Conservation (phyloP, 2,888 invertebrate genomes). For the Stratiomys singularior region DNA sequence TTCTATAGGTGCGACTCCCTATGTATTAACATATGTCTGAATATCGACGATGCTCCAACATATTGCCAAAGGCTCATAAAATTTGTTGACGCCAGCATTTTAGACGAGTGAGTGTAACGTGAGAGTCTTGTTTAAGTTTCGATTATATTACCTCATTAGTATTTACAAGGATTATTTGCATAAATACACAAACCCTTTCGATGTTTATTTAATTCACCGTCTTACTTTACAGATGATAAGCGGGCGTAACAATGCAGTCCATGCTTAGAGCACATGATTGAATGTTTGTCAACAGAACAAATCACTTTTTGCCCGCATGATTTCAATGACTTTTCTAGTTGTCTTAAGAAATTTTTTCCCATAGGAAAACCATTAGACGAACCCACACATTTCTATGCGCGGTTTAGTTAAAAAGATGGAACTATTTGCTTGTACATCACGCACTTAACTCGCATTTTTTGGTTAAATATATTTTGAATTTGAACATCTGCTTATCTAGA, state of each 20-base stretch:
- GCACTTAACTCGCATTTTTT: background rate
- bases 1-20: too few species aligned
- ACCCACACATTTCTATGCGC: too few species aligned
- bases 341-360: conserved; percentile 9
- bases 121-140: background rate
- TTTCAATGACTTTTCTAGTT: background rate
- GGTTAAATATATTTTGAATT: background rate
- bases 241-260: conserved; percentile 14
- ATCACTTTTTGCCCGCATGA: conserved; percentile 28
- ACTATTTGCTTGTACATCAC: background rate
- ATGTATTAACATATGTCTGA: too few species aligned
- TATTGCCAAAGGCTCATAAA: too few species aligned
- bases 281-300: conserved; percentile 23
- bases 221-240: background rate
- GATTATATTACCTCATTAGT: background rate
- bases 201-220: background rate
- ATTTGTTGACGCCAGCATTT: background rate
- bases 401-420: background rate
- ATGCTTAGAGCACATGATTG: background rate
- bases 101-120: background rate
- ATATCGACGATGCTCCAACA: too few species aligned
- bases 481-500: background rate
- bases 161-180: background rate
- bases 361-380: conserved; percentile 33
- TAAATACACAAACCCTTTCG: background rate